Evolutionary conservation across 2,113 vertebrate species (phyloP).

Genomic region (Nymphicus hollandicus): DNA sequence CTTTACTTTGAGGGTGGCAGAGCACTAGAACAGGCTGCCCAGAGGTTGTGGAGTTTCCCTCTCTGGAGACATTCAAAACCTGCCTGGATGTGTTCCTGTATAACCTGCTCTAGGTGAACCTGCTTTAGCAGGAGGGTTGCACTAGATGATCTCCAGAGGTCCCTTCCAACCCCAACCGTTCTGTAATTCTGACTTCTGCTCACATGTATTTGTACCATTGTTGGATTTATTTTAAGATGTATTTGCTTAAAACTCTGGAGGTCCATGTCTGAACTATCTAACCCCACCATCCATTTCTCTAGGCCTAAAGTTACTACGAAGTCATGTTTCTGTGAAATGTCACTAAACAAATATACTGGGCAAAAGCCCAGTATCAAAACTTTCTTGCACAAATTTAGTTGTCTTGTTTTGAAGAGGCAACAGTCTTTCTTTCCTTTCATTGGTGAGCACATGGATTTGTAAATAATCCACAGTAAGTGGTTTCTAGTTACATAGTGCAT

Average conservation of each 20-base stretch:
- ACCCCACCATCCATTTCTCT: background rate
- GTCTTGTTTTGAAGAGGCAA: background rate
- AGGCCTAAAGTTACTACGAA: background rate
- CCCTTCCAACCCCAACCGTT: background rate
- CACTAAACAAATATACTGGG: background rate
- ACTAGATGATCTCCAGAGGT: background rate
- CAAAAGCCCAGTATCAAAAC: background rate
- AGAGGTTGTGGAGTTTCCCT: background rate
- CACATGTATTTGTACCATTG: background rate
- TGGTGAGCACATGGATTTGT: background rate
- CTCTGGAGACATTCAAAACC: background rate
- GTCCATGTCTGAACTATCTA: background rate
- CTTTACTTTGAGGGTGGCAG: background rate
- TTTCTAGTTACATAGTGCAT: background rate
- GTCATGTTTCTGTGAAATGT: background rate
- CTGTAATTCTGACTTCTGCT: background rate
- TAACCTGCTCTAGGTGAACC: background rate
- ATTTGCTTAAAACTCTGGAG: background rate
- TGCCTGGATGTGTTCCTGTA: background rate
- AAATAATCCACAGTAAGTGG: background rate
- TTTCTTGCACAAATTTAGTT: background rate
- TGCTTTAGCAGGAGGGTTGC: background rate
- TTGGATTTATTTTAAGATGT: background rate
- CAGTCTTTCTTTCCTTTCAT: background rate
- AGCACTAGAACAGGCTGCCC: background rate